Percentiles rank a stretch among this genome's conserved stretches.
Conservation (phyloP, 2,888 invertebrate species). For the Xylocampa areola region DNA sequence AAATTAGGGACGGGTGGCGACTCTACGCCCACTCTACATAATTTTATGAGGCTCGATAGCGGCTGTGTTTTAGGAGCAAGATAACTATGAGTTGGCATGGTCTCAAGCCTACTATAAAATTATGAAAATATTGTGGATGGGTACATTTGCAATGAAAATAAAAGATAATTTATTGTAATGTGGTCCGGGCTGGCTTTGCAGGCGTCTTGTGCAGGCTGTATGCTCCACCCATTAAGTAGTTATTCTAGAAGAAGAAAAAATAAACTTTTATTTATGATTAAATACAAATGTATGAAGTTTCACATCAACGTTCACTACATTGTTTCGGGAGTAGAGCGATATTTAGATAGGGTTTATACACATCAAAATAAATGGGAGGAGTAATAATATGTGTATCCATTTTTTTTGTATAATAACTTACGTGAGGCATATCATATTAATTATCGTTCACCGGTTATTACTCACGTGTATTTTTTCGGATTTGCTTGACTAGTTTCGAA, state of each 20-base stretch:
- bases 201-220: conserved; percentile 19
- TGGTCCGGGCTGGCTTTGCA: conserved; percentile 32
- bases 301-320: background rate
- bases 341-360: background rate
- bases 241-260: conserved; percentile 43
- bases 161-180: conserved; percentile 64
- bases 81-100: conserved; percentile 69
- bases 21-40: conserved; percentile 59
- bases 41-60: conserved; percentile 65
- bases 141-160: conserved; percentile 66
- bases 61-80: conserved; percentile 64
- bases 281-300: conserved; percentile 13
- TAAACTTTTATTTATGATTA: conserved; percentile 18
- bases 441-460: too few relatives aligned
- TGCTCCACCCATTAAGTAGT: conserved; percentile 17
- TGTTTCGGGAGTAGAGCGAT: background rate
- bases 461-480: too few relatives aligned
- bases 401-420: too few relatives aligned
- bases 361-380: background rate
- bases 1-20: conserved; percentile 54
- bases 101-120: conserved; percentile 69
- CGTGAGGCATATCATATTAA: too few relatives aligned
- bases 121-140: conserved; percentile 67
- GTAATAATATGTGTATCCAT: too few relatives aligned
- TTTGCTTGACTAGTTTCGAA: too few relatives aligned